Base-by-base conservation (phyloP, 1,140 invertebrate species). In the Babylonia areolata region DNA sequence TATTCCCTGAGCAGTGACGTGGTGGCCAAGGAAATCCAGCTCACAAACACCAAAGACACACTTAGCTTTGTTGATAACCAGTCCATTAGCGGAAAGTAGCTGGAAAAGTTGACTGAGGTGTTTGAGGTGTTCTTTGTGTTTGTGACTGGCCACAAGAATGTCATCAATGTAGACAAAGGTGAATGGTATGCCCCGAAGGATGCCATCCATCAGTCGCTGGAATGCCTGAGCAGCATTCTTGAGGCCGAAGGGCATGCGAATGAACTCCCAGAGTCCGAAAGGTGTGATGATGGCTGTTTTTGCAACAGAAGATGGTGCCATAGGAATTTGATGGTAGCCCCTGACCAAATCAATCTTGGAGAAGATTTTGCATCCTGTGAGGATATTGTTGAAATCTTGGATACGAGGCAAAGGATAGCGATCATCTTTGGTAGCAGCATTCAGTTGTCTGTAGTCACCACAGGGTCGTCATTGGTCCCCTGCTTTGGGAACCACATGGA, bases 401-500 rank as follows among this genome's bases (percentile, higher is more conserved):
- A 84, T 84, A 75, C 75, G 71, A 28, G 58, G 83, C 11, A 84
- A 33, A 39, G 83, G 37, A 39, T 51, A 84, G 31, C 71, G 35
- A 42, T 85, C 51, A 69, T 83, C 77, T 64, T 81, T 11, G 94
- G 95, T 11, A 91, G 37, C 0, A 88, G 71, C 88, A 33, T 95
- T 96, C 0, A 95, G 85, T 28, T 81, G 69, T 6, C 94, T 88
- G 85, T 95, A 95, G 89, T 95, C 95, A 0, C 95, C 93, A 85
- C 93, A 94, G 0, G 92, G 88, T 40, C 95, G 86, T 28, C 35
- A 78, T 20, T 42, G 40, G 35, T 31, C 75, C 5, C n/a, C 40
- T 9, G 75, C 20, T 78, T 78, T 78, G 5, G 75, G 75, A 39
- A 78, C 88, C 91, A 94, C 12, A 85, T n/a, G 93, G 5, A 95